Percentiles rank a stretch among this genome's conserved stretches.
These are phyloP conservation scores for Heterodera filipjevi DNA, from an alignment of 2,888 invertebrate species.

Conservation along the genomic window DNA sequence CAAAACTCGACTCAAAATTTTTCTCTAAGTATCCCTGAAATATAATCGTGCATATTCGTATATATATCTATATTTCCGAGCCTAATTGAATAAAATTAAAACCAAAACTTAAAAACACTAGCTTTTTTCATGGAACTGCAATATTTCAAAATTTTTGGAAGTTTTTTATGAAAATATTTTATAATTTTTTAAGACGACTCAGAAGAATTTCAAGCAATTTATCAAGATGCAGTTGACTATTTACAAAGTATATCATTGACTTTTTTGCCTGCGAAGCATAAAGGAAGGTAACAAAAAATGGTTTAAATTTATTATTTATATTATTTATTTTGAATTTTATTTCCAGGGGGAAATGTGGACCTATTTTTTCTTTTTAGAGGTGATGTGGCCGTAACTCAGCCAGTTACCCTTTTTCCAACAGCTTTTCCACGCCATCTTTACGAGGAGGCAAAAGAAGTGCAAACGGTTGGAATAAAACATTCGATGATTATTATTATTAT, in stretches of 20 bases:
- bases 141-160: too few species aligned
- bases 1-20: too few species aligned
- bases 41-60: too few species aligned
- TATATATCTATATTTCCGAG: too few species aligned
- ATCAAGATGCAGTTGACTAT: background rate
- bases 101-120: too few species aligned
- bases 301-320: background rate
- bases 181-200: background rate
- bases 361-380: too few species aligned
- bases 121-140: too few species aligned
- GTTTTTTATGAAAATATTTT: too few species aligned
- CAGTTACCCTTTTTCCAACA: slow-evolving; percentile 61
- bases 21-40: too few species aligned
- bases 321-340: slow-evolving; percentile 49
- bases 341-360: too few species aligned
- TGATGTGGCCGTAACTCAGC: slow-evolving; percentile 57
- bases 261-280: background rate
- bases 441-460: slow-evolving; percentile 57
- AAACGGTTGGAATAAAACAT: slow-evolving; percentile 45
- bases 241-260: background rate
- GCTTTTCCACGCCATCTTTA: slow-evolving; percentile 60
- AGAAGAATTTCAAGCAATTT: background rate
- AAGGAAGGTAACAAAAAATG: background rate
- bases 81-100: too few species aligned
- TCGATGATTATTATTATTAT: background rate